Conservation (phyloP, 2,113 vertebrate species). For the Donacobius atricapilla region DNA sequence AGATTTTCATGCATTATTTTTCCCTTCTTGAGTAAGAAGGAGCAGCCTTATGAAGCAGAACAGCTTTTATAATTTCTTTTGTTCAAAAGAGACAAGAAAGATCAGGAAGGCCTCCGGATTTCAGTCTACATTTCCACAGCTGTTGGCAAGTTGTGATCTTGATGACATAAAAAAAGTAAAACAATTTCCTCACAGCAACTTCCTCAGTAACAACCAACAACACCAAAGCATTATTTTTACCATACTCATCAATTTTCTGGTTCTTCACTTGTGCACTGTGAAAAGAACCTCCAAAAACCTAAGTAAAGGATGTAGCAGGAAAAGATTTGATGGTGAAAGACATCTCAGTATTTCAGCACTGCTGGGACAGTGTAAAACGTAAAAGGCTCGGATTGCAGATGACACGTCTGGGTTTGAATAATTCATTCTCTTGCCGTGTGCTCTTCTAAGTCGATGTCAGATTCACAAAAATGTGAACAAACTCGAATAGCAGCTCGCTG, state of each 20-base stretch:
- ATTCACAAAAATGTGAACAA: background rate
- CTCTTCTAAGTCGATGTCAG: background rate
- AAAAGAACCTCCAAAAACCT: background rate
- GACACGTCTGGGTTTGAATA: background rate
- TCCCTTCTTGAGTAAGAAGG: background rate
- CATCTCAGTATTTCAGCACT: background rate
- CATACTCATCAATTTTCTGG: background rate
- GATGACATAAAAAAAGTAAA: background rate
- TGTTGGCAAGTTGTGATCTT: background rate
- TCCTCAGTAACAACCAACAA: background rate
- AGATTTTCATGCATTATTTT: background rate
- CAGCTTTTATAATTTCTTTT: background rate
- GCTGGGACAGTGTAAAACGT: background rate
- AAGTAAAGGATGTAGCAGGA: background rate
- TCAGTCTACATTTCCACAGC: background rate
- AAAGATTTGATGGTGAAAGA: background rate
- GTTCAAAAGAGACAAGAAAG: background rate
- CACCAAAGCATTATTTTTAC: background rate
- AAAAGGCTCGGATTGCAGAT: background rate
- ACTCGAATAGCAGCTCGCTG: background rate
- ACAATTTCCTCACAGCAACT: background rate
- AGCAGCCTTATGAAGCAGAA: background rate
- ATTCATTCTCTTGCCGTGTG: background rate
- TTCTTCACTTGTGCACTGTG: background rate
- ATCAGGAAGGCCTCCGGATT: background rate